Evolutionary conservation across 2,888 invertebrate species (phyloP), one percentile per base, ranked within the genome.

Genomic region (Xanthostigma xanthostigma): DNA sequence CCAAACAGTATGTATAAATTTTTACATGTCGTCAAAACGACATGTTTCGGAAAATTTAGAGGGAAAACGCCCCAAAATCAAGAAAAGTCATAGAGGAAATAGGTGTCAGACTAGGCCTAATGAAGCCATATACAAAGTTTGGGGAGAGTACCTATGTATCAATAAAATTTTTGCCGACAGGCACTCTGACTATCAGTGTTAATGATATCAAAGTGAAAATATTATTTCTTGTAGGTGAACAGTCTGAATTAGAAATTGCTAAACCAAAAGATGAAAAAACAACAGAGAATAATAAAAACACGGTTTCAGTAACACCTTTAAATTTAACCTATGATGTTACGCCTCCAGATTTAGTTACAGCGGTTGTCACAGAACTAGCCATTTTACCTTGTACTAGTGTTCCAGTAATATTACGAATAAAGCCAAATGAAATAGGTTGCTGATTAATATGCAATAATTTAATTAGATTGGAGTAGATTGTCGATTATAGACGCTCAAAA

Each of bases 331-430:
- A 93, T 61, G 97, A 97, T 70, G 85, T 96, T 45, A 94, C 95
- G 0, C 94, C 95, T 0, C 86, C 93, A 2, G 85, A 90, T 65
- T 76, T 95, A 48, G 84, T 97, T 17, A 88, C 92, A 0, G 91
- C 91, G 39, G 89, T 97, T 10, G 88, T 96, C 40, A 97, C 96
- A 0, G 97, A 98, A 68, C 73, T 94, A 13, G 92, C 91, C 37
- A 84, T 94, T 60, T 70, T 97, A 56, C 96, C 96, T 0, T 94
- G 94, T 66, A 93, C 92, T 9, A 93, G 94, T 62, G 95, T 95
- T 12, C 96, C 96, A 2, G 96, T 95, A 13, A 91, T 98, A 41
- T 71, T 97, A 45, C 75, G 96, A 60, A 86, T 94, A 53, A 88
- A 88, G 62, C 80, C 87, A 41, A 77, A 78, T 1, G 84, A 84